phyloP scores from a whole-genome alignment of 2,888 invertebrate genomes.

The Lasiommata megera region DNA sequence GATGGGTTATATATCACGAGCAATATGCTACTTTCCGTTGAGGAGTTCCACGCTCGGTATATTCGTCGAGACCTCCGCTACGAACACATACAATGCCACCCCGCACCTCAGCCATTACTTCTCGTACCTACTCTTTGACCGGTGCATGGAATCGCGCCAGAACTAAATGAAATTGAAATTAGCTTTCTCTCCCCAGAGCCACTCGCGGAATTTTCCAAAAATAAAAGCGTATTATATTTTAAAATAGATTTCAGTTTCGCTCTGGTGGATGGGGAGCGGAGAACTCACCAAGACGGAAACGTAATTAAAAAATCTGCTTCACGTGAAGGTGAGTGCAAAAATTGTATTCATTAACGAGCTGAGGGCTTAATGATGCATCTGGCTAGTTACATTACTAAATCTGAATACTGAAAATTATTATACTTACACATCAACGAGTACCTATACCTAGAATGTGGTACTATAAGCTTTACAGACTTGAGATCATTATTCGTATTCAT shows the following conservation, averaged over 20 bases:
- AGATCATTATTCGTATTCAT: too few species aligned
- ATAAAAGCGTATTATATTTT: constrained; percentile 80
- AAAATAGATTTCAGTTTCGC: constrained; percentile 70
- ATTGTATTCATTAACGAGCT: constrained; percentile 15
- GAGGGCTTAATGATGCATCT: constrained; percentile 12
- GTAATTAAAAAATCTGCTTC: constrained; percentile 33
- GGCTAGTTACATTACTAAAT: constrained; percentile 6
- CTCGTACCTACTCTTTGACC: constrained; percentile 48
- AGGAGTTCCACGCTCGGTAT: too few species aligned
- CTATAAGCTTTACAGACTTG: too few species aligned
- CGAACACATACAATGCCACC: neutral
- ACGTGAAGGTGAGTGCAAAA: constrained; percentile 20
- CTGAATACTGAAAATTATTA: constrained; percentile 1
- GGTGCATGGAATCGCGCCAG: constrained; percentile 79
- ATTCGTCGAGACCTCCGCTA: too few species aligned
- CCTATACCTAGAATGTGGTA: too few species aligned
- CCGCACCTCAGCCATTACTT: constrained; percentile 14
- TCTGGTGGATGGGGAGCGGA: constrained; percentile 51
- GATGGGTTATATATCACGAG: too few species aligned
- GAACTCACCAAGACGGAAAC: constrained; percentile 40
- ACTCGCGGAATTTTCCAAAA: constrained; percentile 74
- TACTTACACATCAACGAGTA: neutral
- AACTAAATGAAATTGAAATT: constrained; percentile 82
- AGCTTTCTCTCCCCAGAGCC: constrained; percentile 78
- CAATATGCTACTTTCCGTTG: too few species aligned